Percentiles rank a stretch among this genome's conserved stretches.
phyloP scores from a whole-genome alignment of 2,113 vertebrate genomes.

The Boleophthalmus pectinirostris region DNA sequence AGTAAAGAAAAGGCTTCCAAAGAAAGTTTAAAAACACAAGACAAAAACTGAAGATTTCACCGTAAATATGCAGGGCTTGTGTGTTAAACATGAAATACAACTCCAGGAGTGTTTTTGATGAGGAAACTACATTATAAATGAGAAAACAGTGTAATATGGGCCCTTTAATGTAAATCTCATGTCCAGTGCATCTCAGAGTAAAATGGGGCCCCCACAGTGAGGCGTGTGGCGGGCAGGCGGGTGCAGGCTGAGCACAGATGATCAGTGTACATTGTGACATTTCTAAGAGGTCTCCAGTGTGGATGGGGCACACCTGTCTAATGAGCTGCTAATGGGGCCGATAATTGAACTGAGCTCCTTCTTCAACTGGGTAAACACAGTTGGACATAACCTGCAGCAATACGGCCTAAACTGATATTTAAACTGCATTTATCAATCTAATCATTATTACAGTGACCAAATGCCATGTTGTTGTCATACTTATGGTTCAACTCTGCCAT shows the following conservation, averaged over 20 bases:
- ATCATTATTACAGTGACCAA: not conserved
- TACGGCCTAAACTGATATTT: constrained; percentile 5
- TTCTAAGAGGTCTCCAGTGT: constrained; percentile 53
- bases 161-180: too few species aligned
- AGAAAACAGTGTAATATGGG: too few species aligned
- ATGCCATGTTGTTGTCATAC: not conserved
- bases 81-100: too few species aligned
- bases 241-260: constrained; percentile 15
- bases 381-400: constrained; percentile 20
- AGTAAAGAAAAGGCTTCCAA: too few species aligned
- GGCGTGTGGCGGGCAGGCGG: not conserved
- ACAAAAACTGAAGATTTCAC: too few species aligned
- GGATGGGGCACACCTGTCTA: constrained; percentile 60
- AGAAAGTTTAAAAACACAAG: too few species aligned
- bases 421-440: not conserved
- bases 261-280: constrained; percentile 36
- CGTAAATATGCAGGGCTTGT: too few species aligned
- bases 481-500: too few species aligned
- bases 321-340: constrained; percentile 63
- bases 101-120: too few species aligned
- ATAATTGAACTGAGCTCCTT: constrained; percentile 63
- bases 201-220: not conserved
- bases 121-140: too few species aligned
- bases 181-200: not conserved
- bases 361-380: constrained; percentile 30